Base-by-base conservation (phyloP, 2,888 invertebrate species). In the Tenthredo notha region DNA sequence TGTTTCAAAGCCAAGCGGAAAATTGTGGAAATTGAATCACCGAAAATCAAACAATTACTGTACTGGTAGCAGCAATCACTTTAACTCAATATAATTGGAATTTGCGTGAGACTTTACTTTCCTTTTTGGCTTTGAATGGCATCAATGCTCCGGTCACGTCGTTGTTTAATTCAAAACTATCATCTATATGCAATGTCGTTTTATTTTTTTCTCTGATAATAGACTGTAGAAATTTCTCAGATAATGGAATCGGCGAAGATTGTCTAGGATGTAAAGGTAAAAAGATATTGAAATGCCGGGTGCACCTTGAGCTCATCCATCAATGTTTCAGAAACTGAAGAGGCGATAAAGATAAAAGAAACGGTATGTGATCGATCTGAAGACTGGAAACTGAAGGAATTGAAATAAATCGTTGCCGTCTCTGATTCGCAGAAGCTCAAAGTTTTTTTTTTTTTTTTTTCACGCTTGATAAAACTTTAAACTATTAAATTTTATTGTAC, bases 261-360 rank as follows among this genome's bases (percentile, higher is more conserved):
- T 18, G 77, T 18, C 21, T 29, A 25, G 40, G 43, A 43, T 10
- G 21, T 72, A 10, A 40, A 40, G 61, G 40, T 21, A 25, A 61
- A 47, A 77, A 40, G 37, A 61, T 80, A 80, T 80, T 80, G 61
- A 80, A 80, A 80, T 61, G 40, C 80, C 61, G 61, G 61, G 40
- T 80, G 37, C 58, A 74, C 72, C 40, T 58, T 50, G 37, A 54
- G 80, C 58, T 80, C 80, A 80, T 80, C 61, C 61, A 80, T 61
- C 80, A 80, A 80, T 21, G 21, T 7, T 61, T 61, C 61, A 40
- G 80, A 61, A 61, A 58, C 37, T 40, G 61, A 29, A 61, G 61
- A 80, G 80, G 61, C 61, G 80, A 61, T 37, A 80, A 61, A 80
- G 80, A 80, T 80, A 78, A 78, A 78, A 80, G 58, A 80, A 80